Base-by-base conservation (phyloP, 2,113 vertebrate genomes). In the Hypocryptadius cinnamomeus region DNA sequence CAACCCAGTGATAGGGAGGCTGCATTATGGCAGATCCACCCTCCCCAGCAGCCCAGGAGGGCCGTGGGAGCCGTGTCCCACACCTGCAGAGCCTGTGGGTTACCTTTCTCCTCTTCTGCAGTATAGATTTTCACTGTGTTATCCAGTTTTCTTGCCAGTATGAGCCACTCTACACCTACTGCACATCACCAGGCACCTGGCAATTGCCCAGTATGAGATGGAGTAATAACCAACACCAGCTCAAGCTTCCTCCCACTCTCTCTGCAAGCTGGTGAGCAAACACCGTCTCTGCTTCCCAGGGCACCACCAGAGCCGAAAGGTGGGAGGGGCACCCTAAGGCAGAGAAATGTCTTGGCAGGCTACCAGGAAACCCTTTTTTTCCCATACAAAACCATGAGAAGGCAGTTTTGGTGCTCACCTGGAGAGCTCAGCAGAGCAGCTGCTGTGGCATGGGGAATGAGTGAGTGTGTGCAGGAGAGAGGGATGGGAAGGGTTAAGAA, bases 1-100 rank as follows among this genome's bases (percentile, higher is more conserved):
- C 0, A 1, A 78, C 33, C 16, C 4, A 56, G 12, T n/a, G 50
- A 48, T 7, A 21, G 2, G 1, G 37, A 70, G 11, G 31, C 20
- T 60, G 25, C 0, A 0, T 37, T 81, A 63, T n/a, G 81, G 68
- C 60, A 92, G 40, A 84, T 30, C 9, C 47, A 66, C 23, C 11
- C 12, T 61, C 6, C 24, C 31, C 57, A 69, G 59, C 22, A 87
- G 73, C 47, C 42, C 3, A 2, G 45, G 22, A 77, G 37, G 24
- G 21, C 6, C 10, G 19, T 28, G 56, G 19, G 56, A 69, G 27
- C 61, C 0, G 0, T n/a, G 30, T 7, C 37, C 31, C 39, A n/a
- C 0, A 0, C 22, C 64, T 72, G 30, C 37, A 92, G 64, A 81
- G 35, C 14, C 5, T 4, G 28, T 8, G 17, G 13, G 25, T 13